phyloP scores from a whole-genome alignment of 37 sponge, comb jelly and placozoan genomes.

The Bolinopsis microptera region DNA sequence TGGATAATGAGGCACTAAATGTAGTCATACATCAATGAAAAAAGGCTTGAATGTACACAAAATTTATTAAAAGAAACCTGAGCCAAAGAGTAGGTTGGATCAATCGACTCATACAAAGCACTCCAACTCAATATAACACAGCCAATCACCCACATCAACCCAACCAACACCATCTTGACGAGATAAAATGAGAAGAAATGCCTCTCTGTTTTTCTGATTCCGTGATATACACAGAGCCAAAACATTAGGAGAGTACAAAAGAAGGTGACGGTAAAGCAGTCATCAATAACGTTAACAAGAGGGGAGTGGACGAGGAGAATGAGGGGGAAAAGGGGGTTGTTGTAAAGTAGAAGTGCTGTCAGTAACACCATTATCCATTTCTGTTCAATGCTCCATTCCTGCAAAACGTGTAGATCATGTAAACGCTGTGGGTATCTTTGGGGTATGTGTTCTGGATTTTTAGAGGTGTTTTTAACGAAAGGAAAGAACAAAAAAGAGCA shows the following conservation, averaged over 20 bases:
- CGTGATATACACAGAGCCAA: constrained; percentile 61
- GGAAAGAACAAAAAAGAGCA: no score
- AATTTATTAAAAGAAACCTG: not conserved
- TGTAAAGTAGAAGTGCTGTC: not conserved
- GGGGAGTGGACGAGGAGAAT: constrained; percentile 11
- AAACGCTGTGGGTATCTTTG: no score
- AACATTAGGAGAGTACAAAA: constrained; percentile 39
- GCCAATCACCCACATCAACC: constrained; percentile 57
- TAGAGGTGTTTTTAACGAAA: no score
- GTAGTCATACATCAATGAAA: no score
- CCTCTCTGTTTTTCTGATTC: constrained; percentile 18
- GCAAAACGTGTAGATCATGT: no score
- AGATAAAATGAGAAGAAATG: constrained; percentile 65
- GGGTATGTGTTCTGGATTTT: no score
- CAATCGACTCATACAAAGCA: constrained; percentile 17
- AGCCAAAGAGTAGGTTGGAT: constrained; percentile 37
- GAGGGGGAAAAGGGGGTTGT: constrained; percentile 63
- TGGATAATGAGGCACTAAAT: no score
- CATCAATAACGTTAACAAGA: not conserved
- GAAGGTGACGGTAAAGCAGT: constrained; percentile 58
- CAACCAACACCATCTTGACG: not conserved
- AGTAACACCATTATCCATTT: constrained; percentile 56
- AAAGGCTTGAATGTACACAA: not conserved
- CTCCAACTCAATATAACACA: constrained; percentile 59
- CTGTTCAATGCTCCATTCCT: constrained; percentile 65